These are phyloP conservation scores for Frankliniella fusca DNA, from an alignment of 2,888 invertebrate species.

Conservation along the genomic window DNA sequence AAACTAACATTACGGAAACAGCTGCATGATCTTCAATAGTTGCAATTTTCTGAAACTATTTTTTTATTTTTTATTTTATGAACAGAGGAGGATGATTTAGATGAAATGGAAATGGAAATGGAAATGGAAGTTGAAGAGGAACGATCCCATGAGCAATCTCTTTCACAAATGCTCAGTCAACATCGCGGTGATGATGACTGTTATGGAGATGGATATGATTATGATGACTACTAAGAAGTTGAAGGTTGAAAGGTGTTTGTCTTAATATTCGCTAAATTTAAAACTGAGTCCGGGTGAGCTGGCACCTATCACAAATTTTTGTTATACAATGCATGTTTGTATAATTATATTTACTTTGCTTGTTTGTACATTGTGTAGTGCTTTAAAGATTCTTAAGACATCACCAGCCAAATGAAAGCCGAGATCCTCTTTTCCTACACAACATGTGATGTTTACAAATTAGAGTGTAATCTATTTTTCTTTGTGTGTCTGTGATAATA, in stretches of 20 bases:
- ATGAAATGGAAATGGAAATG: constrained; percentile 45
- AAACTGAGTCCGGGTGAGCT: neutral
- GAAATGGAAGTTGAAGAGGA: constrained; percentile 41
- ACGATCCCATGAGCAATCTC: constrained; percentile 41
- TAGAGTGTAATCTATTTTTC: neutral
- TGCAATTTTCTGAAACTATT: neutral
- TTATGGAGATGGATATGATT: constrained; percentile 59
- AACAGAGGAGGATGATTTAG: constrained; percentile 45
- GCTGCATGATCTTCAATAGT: neutral
- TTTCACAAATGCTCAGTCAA: constrained; percentile 45
- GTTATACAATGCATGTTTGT: neutral
- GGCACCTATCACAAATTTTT: neutral
- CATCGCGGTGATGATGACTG: constrained; percentile 62
- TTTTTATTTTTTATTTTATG: constrained; percentile 37
- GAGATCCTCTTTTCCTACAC: neutral
- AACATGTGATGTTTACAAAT: neutral
- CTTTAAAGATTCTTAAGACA: too few relatives aligned
- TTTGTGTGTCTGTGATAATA: neutral
- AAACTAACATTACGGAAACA: constrained; percentile 2
- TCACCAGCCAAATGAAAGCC: too few relatives aligned
- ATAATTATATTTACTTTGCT: neutral
- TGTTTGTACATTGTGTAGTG: neutral
- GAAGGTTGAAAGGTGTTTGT: neutral
- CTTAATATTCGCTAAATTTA: neutral
- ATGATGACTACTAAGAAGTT: constrained; percentile 58